A percentile compares a stretch with the other conserved stretches of the same genome.
Conservation (phyloP, 2,888 invertebrate genomes). For the Nesidiocoris tenuis region DNA sequence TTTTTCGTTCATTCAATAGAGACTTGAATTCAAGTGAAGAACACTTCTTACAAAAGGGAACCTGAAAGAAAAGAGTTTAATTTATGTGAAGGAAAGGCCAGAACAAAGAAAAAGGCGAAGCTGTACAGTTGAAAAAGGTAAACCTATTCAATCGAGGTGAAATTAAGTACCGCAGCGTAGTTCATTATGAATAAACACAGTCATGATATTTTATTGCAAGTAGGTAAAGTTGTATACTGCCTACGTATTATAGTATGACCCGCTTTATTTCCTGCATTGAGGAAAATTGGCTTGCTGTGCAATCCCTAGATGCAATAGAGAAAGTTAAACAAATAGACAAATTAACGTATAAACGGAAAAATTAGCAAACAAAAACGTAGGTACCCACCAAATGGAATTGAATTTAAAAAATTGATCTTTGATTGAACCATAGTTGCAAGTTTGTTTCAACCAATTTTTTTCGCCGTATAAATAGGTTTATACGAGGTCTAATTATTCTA, state of each 20-base stretch:
- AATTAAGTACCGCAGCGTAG: neutral
- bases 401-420: too few relatives aligned
- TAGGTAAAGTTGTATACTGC: too few relatives aligned
- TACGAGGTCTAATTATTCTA: too few relatives aligned
- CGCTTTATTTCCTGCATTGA: neutral
- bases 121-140: neutral
- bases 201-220: neutral
- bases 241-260: neutral
- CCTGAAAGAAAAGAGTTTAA: neutral
- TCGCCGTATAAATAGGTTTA: too few relatives aligned
- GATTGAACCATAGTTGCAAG: too few relatives aligned
- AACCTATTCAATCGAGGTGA: neutral
- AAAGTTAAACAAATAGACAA: too few relatives aligned
- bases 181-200: neutral
- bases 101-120: neutral
- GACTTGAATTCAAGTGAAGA: neutral
- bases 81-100: neutral
- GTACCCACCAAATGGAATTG: too few relatives aligned
- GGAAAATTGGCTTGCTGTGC: too few relatives aligned
- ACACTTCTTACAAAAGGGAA: neutral
- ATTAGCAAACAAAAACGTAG: too few relatives aligned
- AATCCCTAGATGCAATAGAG: too few relatives aligned
- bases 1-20: slow-evolving; percentile 35
- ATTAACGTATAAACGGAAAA: too few relatives aligned
- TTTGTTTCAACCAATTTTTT: too few relatives aligned